Evolutionary conservation across 2,888 invertebrate species (phyloP), one percentile per base, ranked within the genome.

Genomic region (Lithophane leautieri): DNA sequence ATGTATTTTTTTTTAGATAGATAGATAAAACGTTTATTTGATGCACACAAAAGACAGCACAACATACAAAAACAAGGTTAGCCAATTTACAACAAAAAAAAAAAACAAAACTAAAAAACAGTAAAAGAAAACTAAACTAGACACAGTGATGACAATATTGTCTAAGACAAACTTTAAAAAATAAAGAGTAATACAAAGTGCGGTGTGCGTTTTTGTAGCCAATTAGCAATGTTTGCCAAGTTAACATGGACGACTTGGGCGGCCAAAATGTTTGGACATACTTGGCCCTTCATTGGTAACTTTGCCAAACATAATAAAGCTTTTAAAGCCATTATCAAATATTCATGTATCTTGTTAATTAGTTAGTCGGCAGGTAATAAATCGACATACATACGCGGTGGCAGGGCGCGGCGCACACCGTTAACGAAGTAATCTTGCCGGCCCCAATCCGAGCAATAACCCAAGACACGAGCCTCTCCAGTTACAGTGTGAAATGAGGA

Each of bases 371-470:
- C 66, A 82, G 79, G 86, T 78, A 85, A 54, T 76, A 70, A 74
- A 74, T 70, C 65, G 69, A 74, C 74, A 83, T 69, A 85, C 73
- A 83, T 70, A 69, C 67, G 61, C 34, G 4, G 50, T 42, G 72
- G 72, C 62, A 79, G 83, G 85, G 89, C 76, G 89, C 86, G 89
- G 87, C 88, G 72, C 66, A 78, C 79, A 89, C 89, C 90, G 90
- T 90, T 90, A 90, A 89, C 82, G 85, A 88, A 83, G 85, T 78
- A 85, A 88, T 89, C 86, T 88, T 65, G 66, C 66, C 79, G 89
- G 83, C 86, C 85, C 80, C 87, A 78, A 88, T 89, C 73, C 83
- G 63, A 77, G 71, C 80, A 74, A 87, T 86, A 84, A 81, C 82
- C 68, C 67, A 50, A 81, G 85, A 77, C 78, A 80, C 77, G 68